phyloP scores from a whole-genome alignment of 2,797 vertebrate genomes.

The Rhinatrema bivittatum region DNA sequence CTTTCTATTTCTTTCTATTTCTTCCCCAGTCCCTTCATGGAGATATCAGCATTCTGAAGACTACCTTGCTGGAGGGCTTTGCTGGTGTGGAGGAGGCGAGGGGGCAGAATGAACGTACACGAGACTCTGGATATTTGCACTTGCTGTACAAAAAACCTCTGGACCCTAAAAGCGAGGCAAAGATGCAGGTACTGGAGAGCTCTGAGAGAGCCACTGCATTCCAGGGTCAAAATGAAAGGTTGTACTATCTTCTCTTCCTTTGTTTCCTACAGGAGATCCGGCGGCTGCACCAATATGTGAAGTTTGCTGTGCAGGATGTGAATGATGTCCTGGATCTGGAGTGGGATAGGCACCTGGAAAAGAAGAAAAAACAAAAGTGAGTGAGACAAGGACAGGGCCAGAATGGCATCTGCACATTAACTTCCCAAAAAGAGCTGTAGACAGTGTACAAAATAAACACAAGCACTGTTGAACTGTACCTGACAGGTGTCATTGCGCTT shows the following conservation, averaged over 20 bases:
- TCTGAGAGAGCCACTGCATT: no score
- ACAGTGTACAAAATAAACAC: no score
- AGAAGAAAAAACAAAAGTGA: slow-evolving; percentile 76
- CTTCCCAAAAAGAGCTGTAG: no score
- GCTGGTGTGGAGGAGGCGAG: slow-evolving; percentile 82
- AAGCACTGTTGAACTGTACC: no score
- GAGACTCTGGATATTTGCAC: slow-evolving; percentile 74
- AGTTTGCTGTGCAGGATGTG: slow-evolving; percentile 87
- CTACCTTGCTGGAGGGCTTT: slow-evolving; percentile 83
- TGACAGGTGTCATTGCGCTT: no score
- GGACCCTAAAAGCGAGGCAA: slow-evolving; percentile 86
- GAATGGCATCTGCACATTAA: no score
- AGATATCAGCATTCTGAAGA: slow-evolving; percentile 85
- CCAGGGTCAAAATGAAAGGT: no score
- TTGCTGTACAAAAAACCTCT: slow-evolving; percentile 87
- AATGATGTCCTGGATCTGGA: slow-evolving; percentile 88
- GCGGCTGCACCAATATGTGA: slow-evolving; percentile 85
- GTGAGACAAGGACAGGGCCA: slow-evolving; percentile 37
- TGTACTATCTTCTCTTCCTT: background rate
- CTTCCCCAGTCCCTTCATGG: slow-evolving; percentile 78
- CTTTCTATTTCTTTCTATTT: background rate
- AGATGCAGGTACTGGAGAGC: slow-evolving; percentile 80
- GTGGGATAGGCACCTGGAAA: slow-evolving; percentile 88
- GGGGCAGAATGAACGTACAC: slow-evolving; percentile 71
- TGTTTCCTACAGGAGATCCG: slow-evolving; percentile 73